Base-by-base conservation (phyloP, 2,797 vertebrate species). In the Novumbra hubbsi region DNA sequence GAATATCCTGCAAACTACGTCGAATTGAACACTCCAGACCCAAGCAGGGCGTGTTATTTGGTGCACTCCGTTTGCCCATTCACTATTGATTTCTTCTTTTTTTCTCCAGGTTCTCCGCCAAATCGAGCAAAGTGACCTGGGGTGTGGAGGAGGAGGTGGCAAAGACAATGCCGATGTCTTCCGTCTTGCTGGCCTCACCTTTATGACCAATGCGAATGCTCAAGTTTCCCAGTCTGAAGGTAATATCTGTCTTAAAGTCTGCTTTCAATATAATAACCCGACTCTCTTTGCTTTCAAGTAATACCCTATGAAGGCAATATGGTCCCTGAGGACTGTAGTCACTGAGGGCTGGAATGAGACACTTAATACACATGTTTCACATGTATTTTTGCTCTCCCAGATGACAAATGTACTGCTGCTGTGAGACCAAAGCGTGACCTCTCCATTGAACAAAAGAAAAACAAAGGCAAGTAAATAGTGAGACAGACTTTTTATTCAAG, bases 71-170 rank as follows among this genome's bases (percentile, higher is more conserved):
- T 5, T 14, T 12, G 34, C 34, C 17, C 6, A 3, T 32, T 12
- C 8, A 30, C 21, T 5, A 71, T 38, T 74, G 41, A 45, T 45
- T 45, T 45, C 0, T 45, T 45, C 76, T n/a, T 66, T 57, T 64
- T 73, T 49, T 52, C 69, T 30, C 34, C 83, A 98, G 97, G 85
- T 96, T 17, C 83, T 96, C 74, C 90, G 86, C 5, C 86, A 89
- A 63, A 82, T 97, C 0, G 96, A 99, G 76, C 82, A 80, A 34
- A 95, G 90, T 14, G 97, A 99, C 86, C 93, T 89, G 50, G 97
- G 97, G 21, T 98, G 97, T 24, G 97, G 96, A 0, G 96, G 95
- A 8, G 97, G 97, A 0, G 97, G 96, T 0, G 97, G 97, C 12
- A 86, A 2, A 78, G 87, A 97, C 85, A 94, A 91, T 0, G 34